Base-by-base conservation (phyloP, 2,797 vertebrate genomes). In the Nannoperca obscura region DNA sequence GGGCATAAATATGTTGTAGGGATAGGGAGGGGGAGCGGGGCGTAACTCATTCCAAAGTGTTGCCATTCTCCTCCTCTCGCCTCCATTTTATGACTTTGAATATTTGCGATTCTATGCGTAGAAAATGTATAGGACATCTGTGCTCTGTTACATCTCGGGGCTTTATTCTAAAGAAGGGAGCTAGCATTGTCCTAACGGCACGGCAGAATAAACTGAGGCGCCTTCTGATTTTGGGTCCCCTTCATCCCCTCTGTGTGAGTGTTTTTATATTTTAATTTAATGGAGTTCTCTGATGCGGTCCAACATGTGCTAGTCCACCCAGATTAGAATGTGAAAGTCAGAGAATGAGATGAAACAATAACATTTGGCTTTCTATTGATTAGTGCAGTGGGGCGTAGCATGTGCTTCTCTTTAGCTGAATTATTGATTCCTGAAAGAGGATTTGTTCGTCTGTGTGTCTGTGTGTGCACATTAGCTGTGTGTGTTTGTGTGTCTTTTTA, bases 301-400 rank as follows among this genome's bases (percentile, higher is more conserved):
- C 78, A 62, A 69, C 75, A n/a, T 84, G 68, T 81, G 67, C 88
- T 71, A 71, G 82, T 89, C 84, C 78, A 53, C 74, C 78, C 78
- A 83, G 87, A 93, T 93, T 93, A 93, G 79, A 91, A 94, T 90
- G 91, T 89, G 84, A 91, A 89, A 92, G 92, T 93, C 86, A 80
- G 76, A 87, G 82, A 91, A 93, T 86, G 88, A 92, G 90, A 94
- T 92, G 90, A 94, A 95, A 94, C 93, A 92, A 94, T 94, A 95
- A 93, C 94, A 93, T 92, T 93, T 93, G 93, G 92, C 90, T 90
- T 89, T 83, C 80, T 92, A 94, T 94, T 92, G 94, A 95, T 94
- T 90, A 89, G 90, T 90, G 92, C 92, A 91, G 91, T 58, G 88
- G 91, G 90, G 92, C 87, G 82, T 89, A 92, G 90, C 94, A 93